Base-by-base conservation (phyloP, 2,888 invertebrate genomes). In the Sphaerophoria rueppellii region DNA sequence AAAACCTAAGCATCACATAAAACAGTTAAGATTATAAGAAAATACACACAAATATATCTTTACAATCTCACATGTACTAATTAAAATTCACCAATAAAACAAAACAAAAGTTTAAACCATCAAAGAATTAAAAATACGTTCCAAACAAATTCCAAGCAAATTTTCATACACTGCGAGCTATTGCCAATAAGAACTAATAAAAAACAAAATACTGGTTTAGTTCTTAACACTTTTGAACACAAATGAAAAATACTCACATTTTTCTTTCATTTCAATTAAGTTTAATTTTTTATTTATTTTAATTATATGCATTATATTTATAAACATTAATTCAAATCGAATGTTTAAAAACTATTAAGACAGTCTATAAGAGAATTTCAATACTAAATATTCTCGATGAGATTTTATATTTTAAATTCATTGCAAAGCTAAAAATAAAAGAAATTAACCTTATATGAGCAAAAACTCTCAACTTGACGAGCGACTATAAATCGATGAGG, bases 111-210 rank as follows among this genome's bases (percentile, higher is more conserved):
- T 11, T 48, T 37, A 34, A 67, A 77, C 7, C 52, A 24, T 24
- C 24, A 24, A 24, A 24, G 54, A 58, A 43, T 16, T n/a, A 60
- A 73, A 72, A 80, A 43, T 9, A 43, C 9, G 67, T 24, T 24
- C 24, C 35, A 55, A 74, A 24, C 54, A 73, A 73, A 71, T 72
- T 54, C 24, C 69, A 57, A 77, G 81, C 85, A 81, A 73, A 70
- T 76, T 60, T 81, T 77, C 72, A 85, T 48, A 82, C 86, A 86
- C 86, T 86, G 86, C 86, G 86, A 82, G 86, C 86, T 82, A 86
- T 74, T 82, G 86, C 86, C 77, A 86, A 86, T 34, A 50, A 71
- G 74, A 78, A 63, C 58, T 65, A 71, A 67, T 50, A 58, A 43
- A 76, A 69, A 71, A 48, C 58, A 75, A 14, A 58, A 55, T 70